Evolutionary conservation across 2,888 invertebrate species (phyloP).

Genomic region (Eudemis profundana): DNA sequence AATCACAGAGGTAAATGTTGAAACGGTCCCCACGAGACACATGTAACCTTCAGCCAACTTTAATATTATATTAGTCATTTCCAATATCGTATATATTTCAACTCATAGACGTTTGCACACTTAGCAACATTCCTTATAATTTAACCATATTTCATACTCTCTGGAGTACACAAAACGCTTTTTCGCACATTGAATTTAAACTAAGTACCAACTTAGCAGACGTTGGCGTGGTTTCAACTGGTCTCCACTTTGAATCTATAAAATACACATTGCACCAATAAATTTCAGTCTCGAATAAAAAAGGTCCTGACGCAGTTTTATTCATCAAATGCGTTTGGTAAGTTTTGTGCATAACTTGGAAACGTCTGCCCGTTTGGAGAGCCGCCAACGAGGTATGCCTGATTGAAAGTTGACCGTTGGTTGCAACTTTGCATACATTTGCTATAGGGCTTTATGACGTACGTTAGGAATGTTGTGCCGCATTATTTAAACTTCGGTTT

Average conservation of each 20-base stretch:
- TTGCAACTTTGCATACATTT: constrained; percentile 26
- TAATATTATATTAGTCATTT: background rate
- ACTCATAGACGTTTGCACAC: background rate
- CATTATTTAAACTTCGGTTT: background rate
- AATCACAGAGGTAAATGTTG: too few relatives aligned
- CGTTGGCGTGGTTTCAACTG: constrained; percentile 61
- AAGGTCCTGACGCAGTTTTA: constrained; percentile 62
- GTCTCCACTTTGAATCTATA: constrained; percentile 58
- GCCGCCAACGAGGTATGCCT: constrained; percentile 59
- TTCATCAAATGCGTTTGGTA: constrained; percentile 68
- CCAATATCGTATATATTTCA: background rate
- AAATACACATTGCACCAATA: constrained; percentile 67
- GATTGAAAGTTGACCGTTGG: constrained; percentile 50
- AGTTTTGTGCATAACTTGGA: constrained; percentile 69
- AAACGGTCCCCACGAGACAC: too few relatives aligned
- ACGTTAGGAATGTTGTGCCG: background rate
- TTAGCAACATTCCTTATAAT: constrained; percentile 17
- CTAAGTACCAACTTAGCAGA: constrained; percentile 63
- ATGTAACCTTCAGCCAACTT: too few relatives aligned
- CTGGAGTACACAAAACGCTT: constrained; percentile 49
- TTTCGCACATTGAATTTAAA: constrained; percentile 54
- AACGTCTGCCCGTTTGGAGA: constrained; percentile 72
- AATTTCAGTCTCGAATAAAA: constrained; percentile 61
- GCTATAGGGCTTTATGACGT: background rate
- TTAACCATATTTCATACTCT: constrained; percentile 10